Conservation (phyloP, 2,888 invertebrate genomes). For the Amblyteles armatorius region DNA sequence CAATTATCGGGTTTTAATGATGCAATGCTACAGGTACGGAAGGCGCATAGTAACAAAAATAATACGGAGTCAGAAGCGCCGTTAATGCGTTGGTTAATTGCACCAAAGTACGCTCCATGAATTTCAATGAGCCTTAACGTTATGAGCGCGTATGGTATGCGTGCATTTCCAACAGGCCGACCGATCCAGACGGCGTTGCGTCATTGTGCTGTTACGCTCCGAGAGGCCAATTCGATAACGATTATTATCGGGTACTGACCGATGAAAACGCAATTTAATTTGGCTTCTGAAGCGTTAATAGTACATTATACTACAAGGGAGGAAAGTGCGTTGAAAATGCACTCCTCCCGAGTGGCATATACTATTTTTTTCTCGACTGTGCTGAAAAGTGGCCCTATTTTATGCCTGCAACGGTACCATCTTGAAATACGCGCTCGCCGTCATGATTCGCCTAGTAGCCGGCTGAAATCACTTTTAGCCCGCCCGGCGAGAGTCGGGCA, state of each 20-base stretch:
- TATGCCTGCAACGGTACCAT: no score
- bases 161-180: constrained; percentile 36
- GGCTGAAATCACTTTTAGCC: no score
- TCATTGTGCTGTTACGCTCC: background rate
- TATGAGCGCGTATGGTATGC: constrained; percentile 61
- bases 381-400: no score
- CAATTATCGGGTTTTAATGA: constrained; percentile 50
- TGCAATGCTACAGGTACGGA: constrained; percentile 20
- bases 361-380: no score
- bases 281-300: background rate
- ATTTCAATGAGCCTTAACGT: constrained; percentile 66
- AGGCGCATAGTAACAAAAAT: constrained; percentile 34
- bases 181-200: constrained; percentile 31
- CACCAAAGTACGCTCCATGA: constrained; percentile 63
- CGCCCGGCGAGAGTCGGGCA: no score
- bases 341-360: no score
- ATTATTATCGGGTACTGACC: constrained; percentile 38
- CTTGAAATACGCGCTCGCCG: no score
- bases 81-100: constrained; percentile 66
- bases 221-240: constrained; percentile 28
- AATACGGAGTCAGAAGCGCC: constrained; percentile 55
- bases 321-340: no score
- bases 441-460: no score
- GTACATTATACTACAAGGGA: no score
- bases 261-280: constrained; percentile 16